Conservation (phyloP, 2,113 vertebrate genomes). For the Collichthys lucidus region DNA sequence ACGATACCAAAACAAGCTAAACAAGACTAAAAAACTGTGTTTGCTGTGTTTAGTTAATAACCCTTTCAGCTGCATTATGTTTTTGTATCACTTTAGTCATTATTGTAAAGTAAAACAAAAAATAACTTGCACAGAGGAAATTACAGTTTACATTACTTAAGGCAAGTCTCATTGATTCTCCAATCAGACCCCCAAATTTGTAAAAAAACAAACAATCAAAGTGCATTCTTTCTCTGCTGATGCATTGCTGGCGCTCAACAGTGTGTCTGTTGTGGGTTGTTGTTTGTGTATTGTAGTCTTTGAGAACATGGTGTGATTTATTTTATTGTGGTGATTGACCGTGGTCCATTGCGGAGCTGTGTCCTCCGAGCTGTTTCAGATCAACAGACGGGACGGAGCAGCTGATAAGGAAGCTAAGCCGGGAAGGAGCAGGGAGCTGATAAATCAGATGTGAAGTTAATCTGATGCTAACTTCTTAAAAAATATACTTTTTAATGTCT, state of each 20-base stretch:
- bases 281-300: conserved; percentile 21
- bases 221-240: conserved; percentile 8
- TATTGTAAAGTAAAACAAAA: no score
- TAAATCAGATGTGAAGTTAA: neutral
- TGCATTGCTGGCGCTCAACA: neutral
- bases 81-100: no score
- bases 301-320: neutral
- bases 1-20: no score
- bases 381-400: neutral
- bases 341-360: neutral
- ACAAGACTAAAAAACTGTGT: no score
- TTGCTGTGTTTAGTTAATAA: no score
- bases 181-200: no score
- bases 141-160: no score
- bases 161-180: no score
- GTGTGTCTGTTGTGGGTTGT: conserved; percentile 4
- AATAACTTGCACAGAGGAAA: no score
- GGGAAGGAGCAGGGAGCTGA: neutral
- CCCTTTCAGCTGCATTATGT: no score
- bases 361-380: neutral
- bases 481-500: neutral
- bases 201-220: conserved; percentile 30
- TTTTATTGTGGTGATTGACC: neutral
- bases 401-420: no score
- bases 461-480: neutral